A percentile compares a stretch with the other conserved stretches of the same genome.
These are phyloP conservation scores for Eubucco bourcierii DNA, from an alignment of 2,113 vertebrate species.

Conservation along the genomic window DNA sequence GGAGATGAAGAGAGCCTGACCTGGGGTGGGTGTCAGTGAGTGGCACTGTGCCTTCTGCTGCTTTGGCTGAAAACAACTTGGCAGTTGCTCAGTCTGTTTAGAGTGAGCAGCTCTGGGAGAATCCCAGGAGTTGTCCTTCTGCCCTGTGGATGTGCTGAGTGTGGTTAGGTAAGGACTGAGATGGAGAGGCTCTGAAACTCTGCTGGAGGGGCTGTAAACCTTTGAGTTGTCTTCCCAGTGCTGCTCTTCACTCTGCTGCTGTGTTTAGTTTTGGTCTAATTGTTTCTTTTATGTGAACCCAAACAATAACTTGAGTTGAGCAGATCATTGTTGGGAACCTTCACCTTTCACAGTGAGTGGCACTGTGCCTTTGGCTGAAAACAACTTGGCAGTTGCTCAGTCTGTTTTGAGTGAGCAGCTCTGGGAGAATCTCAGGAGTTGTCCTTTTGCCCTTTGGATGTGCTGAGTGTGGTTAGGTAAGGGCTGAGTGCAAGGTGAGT, in stretches of 20 bases:
- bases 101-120: background rate
- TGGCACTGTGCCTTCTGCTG: background rate
- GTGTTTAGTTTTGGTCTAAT: background rate
- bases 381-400: background rate
- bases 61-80: background rate
- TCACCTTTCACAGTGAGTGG: background rate
- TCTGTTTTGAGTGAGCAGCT: accelerated
- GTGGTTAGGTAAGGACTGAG: background rate
- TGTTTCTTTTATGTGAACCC: background rate
- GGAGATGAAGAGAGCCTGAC: too few species aligned
- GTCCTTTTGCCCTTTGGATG: background rate
- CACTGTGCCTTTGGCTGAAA: background rate
- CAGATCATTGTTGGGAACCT: accelerated
- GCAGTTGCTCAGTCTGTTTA: accelerated
- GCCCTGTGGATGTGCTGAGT: background rate
- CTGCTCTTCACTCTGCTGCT: background rate
- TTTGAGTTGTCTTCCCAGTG: background rate
- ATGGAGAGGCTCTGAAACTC: background rate
- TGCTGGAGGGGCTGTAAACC: accelerated
- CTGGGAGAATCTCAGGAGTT: background rate
- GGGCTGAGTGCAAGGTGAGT: background rate
- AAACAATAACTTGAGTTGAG: accelerated
- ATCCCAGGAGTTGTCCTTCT: background rate
- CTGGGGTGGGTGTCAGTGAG: background rate
- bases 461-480: background rate